Evolutionary conservation across 2,888 invertebrate genomes (phyloP), one percentile per base, ranked within the genome.

Genomic region (Balanococcus diminutus): DNA sequence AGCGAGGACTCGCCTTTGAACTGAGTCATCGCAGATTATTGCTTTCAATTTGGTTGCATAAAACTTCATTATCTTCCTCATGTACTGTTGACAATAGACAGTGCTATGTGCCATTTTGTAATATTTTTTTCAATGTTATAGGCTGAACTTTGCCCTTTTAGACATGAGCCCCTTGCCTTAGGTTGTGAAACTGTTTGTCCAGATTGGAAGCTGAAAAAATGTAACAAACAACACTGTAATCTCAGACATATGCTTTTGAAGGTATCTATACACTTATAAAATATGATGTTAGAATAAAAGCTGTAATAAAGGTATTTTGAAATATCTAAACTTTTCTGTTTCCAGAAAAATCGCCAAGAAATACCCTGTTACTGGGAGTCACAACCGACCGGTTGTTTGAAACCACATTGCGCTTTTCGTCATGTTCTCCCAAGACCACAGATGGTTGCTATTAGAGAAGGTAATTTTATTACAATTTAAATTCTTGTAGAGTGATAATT

Each of bases 351-450:
- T 90, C 93, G 96, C 88, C 94, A 94, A 90, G 93, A 92, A 88
- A 95, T 95, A 89, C 94, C 94, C 0, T 96, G 96, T 90, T 96
- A 95, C 90, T 96, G 95, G 95, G 96, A 96, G 91, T 93, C 92
- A 88, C 96, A 96, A 90, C 95, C 96, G 0, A 92, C 93, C 11
- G 96, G 96, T 1, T 96, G 96, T 90, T 93, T 93, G 88, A 96
- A 96, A 90, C 94, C 94, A 86, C 95, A 95, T 90, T 96, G 96
- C 90, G 94, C 95, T 0, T 96, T 96, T 90, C 91, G 94, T 91
- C 96, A 96, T 90, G 72, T 81, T 39, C 86, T 86, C 56, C 84
- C 87, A 9, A 86, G 87, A 9, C 84, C 86, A 83, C 46, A 56
- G 16, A 79, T 85, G 85, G n/a, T 79, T 14, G 67, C 39, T 32